Evolutionary conservation across 2,888 invertebrate genomes (phyloP), one percentile per base, ranked within the genome.

Genomic region (Julus scandinavius): DNA sequence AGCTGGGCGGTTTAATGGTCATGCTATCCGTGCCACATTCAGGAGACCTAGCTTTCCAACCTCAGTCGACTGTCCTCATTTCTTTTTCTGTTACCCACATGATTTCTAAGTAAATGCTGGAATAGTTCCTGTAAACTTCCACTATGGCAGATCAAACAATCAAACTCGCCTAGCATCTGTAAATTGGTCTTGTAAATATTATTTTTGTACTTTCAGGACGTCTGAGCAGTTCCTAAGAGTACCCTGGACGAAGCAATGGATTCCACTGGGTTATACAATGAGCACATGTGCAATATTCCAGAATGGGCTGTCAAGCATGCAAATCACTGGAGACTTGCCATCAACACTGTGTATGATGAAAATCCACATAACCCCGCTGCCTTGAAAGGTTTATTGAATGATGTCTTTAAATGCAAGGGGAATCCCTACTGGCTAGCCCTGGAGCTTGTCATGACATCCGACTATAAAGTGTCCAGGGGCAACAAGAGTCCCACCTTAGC

Each of bases 401-500:
- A 11, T 2, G 80, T 38, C 38, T 80, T 80, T 15, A 80, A 80
- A 15, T 9, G 38, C 80, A 80, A 80, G 29, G 80, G 80, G 2
- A 80, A 80, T 29, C 38, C 38, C 11, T 80, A 80, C 38, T 80
- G 80, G 80, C 38, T 80, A 38, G 80, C 80, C 13, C 80, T 80
- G 1, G 13, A 80, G 13, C 7, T 80, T 38, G 38, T 29, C 80
- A 38, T 13, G 80, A 38, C 80, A 13, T 13, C 80, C 13, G 80
- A 80, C 29, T 80, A 2, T 7, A 5, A 13, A 11, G 80, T 80
- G 2, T 15, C 80, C 38, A 80, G 80, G 15, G 29, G 9, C 2
- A 9, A 11, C 29, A 80, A 80, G 80, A 13, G 13, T 11, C 80
- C 80, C 80, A 80, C 80, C 38, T 38, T 80, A 13, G 80, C 80